phyloP scores from a whole-genome alignment of 2,113 vertebrate genomes.

The Cyphomyrus plagiostoma region DNA sequence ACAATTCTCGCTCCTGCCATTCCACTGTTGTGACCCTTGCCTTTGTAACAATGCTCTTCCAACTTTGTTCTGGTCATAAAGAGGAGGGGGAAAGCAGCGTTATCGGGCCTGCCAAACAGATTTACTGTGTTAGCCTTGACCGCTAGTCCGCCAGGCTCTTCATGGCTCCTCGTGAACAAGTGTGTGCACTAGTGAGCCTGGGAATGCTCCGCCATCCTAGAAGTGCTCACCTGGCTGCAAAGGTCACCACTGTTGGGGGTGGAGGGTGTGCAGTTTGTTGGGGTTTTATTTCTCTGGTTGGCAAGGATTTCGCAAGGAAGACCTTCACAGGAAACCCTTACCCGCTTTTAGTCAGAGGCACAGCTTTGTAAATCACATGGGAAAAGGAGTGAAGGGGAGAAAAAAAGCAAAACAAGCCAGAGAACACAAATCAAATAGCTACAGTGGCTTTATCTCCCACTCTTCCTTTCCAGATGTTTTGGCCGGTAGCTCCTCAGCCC shows the following conservation, averaged over 20 bases:
- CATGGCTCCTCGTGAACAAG: constrained; percentile 38
- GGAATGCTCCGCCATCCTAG: neutral
- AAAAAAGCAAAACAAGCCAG: neutral
- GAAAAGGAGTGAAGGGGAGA: neutral
- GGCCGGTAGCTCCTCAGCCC: neutral
- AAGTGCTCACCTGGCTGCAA: neutral
- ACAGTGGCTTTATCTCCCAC: neutral
- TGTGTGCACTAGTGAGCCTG: neutral
- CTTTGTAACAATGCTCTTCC: constrained; percentile 35
- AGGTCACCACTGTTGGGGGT: neutral
- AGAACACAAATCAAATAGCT: neutral
- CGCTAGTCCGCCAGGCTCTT: constrained; percentile 20
- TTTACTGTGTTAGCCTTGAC: constrained; percentile 74
- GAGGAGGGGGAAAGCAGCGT: constrained; percentile 27
- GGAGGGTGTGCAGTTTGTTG: neutral
- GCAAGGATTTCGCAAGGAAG: neutral
- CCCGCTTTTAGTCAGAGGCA: neutral
- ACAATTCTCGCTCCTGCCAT: constrained; percentile 25
- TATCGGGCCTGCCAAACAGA: constrained; percentile 45
- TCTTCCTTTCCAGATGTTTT: neutral
- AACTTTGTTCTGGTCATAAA: constrained; percentile 48
- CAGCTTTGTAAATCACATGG: neutral
- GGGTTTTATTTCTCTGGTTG: neutral
- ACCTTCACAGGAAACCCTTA: neutral
- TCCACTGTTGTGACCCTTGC: constrained; percentile 41